phyloP scores from a whole-genome alignment of 1,140 invertebrate genomes.

The Diachasma alloeum region DNA sequence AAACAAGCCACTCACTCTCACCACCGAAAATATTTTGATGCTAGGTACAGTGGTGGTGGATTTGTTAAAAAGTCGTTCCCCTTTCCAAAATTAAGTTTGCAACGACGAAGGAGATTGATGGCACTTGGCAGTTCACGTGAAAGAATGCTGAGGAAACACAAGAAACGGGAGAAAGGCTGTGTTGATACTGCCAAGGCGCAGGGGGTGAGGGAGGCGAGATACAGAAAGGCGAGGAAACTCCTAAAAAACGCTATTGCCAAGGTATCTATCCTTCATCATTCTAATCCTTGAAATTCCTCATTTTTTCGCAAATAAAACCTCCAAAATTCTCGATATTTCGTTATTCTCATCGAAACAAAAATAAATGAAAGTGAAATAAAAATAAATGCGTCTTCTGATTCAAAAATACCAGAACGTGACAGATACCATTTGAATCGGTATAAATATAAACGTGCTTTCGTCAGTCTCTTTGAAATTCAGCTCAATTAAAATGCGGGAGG shows the following conservation, averaged over 20 bases:
- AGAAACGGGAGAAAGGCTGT: constrained; percentile 54
- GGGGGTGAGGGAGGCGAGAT: constrained; percentile 58
- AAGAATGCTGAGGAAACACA: constrained; percentile 61
- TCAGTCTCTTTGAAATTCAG: too few species aligned
- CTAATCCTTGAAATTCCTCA: constrained; percentile 3
- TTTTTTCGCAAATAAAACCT: constrained; percentile 8
- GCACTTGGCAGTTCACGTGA: constrained; percentile 59
- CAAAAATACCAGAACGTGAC: too few species aligned
- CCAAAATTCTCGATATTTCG: too few species aligned
- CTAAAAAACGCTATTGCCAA: constrained; percentile 65
- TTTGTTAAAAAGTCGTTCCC: constrained; percentile 71
- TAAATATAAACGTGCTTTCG: too few species aligned
- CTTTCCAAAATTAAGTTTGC: constrained; percentile 67
- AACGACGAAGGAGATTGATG: constrained; percentile 64
- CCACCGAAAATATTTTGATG: constrained; percentile 12
- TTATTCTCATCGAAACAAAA: too few species aligned
- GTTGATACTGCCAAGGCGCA: constrained; percentile 49
- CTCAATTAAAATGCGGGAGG: too few species aligned
- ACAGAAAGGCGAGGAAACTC: constrained; percentile 64
- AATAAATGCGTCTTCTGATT: too few species aligned
- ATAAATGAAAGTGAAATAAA: too few species aligned
- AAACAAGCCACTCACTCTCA: not conserved
- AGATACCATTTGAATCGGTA: too few species aligned
- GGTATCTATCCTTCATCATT: constrained; percentile 42
- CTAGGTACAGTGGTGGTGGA: constrained; percentile 66